Evolutionary conservation across 2,113 vertebrate genomes (phyloP).

Genomic region (Sialia sialis): DNA sequence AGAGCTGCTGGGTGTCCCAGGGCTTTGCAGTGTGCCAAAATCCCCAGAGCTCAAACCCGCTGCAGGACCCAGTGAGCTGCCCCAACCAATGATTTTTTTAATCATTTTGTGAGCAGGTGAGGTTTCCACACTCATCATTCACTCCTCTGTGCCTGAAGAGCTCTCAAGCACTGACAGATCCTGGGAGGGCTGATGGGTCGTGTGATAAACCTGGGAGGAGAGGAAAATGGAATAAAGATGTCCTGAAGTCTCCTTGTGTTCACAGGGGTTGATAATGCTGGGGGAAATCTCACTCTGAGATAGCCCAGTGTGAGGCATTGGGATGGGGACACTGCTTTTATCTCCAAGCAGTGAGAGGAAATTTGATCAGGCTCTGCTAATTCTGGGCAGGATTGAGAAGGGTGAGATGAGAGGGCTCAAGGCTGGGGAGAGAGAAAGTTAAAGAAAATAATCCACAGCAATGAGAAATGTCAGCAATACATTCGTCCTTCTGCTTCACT

Average conservation of each 20-base stretch:
- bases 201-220: not conserved
- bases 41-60: not conserved
- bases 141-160: not conserved
- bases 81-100: not conserved
- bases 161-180: not conserved
- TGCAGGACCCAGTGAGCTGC: not conserved
- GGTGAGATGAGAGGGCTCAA: not conserved
- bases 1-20: not conserved
- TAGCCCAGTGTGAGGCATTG: not conserved
- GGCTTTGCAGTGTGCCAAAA: not conserved
- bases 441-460: conserved; percentile 1
- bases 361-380: conserved; percentile 24
- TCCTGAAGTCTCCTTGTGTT: not conserved
- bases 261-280: not conserved
- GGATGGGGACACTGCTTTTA: not conserved
- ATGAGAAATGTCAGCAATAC: conserved; percentile 6
- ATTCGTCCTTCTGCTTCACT: conserved; percentile 1
- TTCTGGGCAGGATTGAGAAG: not conserved
- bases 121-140: not conserved
- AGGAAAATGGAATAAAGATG: not conserved
- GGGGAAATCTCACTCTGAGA: not conserved
- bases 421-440: not conserved
- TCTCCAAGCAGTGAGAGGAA: not conserved
- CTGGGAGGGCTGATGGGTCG: not conserved
- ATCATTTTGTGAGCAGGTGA: too few relatives aligned